A percentile compares a stretch with the other conserved stretches of the same genome.
Evolutionary conservation across 2,888 invertebrate genomes (phyloP).

Genomic region (Drosophila mercatorum): DNA sequence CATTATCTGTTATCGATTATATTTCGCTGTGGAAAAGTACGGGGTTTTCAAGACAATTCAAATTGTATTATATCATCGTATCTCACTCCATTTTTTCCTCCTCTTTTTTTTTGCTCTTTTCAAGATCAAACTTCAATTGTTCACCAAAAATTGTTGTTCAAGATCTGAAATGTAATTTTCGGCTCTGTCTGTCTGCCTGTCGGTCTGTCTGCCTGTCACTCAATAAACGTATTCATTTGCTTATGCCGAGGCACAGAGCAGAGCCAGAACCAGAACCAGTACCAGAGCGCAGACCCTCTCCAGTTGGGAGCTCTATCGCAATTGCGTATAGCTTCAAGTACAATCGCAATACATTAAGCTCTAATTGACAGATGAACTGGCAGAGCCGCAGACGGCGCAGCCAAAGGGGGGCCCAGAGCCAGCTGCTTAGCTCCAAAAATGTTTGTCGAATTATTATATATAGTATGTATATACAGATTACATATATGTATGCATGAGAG

Average conservation of each 20-base stretch:
- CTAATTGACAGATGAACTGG: conserved; percentile 77
- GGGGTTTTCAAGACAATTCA: background rate
- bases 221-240: conserved; percentile 65
- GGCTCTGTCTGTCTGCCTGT: conserved; percentile 3
- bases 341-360: conserved; percentile 75
- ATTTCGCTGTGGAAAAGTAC: conserved; percentile 9
- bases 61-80: conserved; percentile 18
- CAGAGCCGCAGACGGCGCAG: conserved; percentile 35
- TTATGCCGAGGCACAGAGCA: conserved; percentile 4
- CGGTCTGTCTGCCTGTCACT: conserved; percentile 28
- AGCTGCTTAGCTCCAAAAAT: conserved; percentile 31
- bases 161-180: conserved; percentile 29
- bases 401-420: conserved; percentile 15
- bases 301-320: conserved; percentile 67
- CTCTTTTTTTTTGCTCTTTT: conserved; percentile 4
- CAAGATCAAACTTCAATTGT: conserved; percentile 31
- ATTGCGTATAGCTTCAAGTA: conserved; percentile 78
- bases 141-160: conserved; percentile 14
- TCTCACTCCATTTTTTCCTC: background rate
- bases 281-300: conserved; percentile 27
- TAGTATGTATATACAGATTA: background rate
- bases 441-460: conserved; percentile 48
- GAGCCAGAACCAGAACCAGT: conserved; percentile 41
- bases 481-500: background rate
- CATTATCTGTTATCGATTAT: conserved; percentile 2